These are phyloP conservation scores for Torymus texanus DNA, from an alignment of 2,888 invertebrate species.

Conservation along the genomic window DNA sequence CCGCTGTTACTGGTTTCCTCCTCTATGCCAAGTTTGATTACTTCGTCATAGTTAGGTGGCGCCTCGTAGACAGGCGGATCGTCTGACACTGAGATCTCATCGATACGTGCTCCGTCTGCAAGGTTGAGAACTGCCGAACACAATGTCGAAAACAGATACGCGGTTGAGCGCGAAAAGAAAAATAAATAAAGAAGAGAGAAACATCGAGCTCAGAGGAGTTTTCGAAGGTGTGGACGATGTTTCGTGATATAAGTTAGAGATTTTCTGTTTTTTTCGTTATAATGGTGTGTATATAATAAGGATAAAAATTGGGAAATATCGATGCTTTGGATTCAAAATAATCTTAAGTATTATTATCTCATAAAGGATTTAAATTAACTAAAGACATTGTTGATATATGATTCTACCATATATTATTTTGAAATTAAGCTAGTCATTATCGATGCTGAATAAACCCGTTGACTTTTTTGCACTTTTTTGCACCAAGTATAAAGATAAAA, in stretches of 20 bases:
- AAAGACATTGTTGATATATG: no score
- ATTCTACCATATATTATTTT: no score
- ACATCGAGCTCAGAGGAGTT: slow-evolving; percentile 28
- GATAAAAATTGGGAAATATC: no score
- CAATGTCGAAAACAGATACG: not conserved
- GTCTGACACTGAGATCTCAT: slow-evolving; percentile 78
- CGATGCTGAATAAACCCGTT: no score
- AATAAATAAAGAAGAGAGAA: slow-evolving; percentile 8
- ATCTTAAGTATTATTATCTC: no score
- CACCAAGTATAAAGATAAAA: no score
- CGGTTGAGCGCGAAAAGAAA: not conserved
- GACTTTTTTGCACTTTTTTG: no score
- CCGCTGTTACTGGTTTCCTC: slow-evolving; percentile 64
- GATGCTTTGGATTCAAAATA: no score
- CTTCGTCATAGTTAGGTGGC: slow-evolving; percentile 84
- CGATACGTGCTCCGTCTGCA: slow-evolving; percentile 76
- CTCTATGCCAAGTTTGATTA: slow-evolving; percentile 78
- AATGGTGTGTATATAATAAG: no score
- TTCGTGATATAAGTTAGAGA: not conserved
- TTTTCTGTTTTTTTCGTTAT: no score
- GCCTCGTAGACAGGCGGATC: slow-evolving; percentile 84
- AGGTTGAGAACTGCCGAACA: slow-evolving; percentile 68
- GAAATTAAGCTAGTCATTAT: no score
- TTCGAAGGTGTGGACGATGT: not conserved
- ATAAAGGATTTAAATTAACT: no score